A percentile compares a stretch with the other conserved stretches of the same genome.
Conservation (phyloP, 2,113 vertebrate genomes). For the Microtus pennsylvanicus region DNA sequence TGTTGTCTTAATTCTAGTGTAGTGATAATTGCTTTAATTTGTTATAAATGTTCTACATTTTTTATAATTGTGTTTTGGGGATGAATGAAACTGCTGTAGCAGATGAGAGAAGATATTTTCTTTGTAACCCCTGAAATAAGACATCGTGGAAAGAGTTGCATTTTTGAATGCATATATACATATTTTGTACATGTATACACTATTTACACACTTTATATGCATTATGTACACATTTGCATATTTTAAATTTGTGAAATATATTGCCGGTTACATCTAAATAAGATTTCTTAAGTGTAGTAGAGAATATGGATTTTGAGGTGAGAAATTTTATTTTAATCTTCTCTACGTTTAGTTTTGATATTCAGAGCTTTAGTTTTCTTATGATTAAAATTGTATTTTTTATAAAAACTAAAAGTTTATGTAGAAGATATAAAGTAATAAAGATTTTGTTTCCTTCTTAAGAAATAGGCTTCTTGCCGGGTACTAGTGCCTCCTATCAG, state of each 20-base stretch:
- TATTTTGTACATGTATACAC: background rate
- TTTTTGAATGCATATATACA: background rate
- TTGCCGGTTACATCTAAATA: background rate
- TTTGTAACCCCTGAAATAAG: background rate
- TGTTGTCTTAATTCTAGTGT: background rate
- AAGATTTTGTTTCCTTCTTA: background rate
- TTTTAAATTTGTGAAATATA: background rate
- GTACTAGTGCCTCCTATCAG: background rate
- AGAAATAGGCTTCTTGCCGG: background rate
- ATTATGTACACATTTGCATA: background rate
- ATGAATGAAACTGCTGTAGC: background rate
- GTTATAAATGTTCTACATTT: background rate
- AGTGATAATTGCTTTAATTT: background rate
- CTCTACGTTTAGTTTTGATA: background rate
- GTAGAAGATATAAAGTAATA: background rate
- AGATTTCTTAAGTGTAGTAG: background rate
- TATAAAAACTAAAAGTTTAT: background rate
- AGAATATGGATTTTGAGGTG: background rate
- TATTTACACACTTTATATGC: background rate
- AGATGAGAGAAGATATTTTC: background rate
- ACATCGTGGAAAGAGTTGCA: background rate
- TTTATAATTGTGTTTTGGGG: background rate
- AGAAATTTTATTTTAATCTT: background rate
- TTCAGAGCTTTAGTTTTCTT: background rate
- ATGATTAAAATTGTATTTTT: background rate